These are phyloP conservation scores for Apteryx mantelli DNA, from an alignment of 2,113 vertebrate species.

Conservation along the genomic window DNA sequence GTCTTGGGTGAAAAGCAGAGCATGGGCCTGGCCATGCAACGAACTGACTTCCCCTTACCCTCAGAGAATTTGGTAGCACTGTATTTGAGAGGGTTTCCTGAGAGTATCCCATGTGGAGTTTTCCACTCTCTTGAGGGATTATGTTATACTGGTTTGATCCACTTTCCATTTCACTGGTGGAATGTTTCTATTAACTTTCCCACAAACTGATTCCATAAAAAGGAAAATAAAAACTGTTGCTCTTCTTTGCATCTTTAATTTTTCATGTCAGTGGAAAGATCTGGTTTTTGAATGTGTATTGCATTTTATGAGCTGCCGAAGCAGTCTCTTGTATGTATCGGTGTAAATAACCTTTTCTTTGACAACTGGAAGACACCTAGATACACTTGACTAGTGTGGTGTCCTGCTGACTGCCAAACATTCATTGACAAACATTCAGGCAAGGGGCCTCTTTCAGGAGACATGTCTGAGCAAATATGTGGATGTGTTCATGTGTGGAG, in stretches of 20 bases:
- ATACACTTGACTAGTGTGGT: not conserved
- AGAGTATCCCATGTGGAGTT: not conserved
- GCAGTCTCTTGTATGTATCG: not conserved
- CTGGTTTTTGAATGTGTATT: not conserved
- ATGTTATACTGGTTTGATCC: not conserved
- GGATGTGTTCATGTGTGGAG: not conserved
- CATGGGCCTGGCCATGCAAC: not conserved
- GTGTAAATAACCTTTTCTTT: not conserved
- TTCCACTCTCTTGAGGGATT: not conserved
- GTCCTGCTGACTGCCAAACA: not conserved
- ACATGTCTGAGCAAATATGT: not conserved
- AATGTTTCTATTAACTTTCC: constrained; percentile 5
- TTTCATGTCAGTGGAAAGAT: not conserved
- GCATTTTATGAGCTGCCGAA: not conserved
- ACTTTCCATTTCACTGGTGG: not conserved
- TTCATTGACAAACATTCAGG: not conserved
- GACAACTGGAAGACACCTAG: not conserved
- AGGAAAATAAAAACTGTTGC: not conserved
- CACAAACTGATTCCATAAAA: not conserved
- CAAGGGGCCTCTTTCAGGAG: not conserved
- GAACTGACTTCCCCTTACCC: not conserved
- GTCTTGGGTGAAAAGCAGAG: not conserved
- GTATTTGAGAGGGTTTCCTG: not conserved
- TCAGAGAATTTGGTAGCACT: not conserved
- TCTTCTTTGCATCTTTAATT: not conserved